A percentile compares a stretch with the other conserved stretches of the same genome.
phyloP scores from a whole-genome alignment of 2,113 vertebrate species.

The Damaliscus lunatus region DNA sequence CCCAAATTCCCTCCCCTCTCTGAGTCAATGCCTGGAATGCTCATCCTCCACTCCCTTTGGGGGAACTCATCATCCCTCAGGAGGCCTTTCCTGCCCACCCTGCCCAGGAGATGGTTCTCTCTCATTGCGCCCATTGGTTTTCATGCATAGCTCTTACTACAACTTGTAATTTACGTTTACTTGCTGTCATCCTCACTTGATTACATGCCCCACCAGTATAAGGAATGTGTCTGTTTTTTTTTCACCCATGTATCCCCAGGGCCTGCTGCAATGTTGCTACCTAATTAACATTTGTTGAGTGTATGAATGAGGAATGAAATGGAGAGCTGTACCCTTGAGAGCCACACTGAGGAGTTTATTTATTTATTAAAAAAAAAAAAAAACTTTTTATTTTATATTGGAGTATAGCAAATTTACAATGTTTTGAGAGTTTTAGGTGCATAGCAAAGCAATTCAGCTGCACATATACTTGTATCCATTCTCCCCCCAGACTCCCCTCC shows the following conservation, averaged over 20 bases:
- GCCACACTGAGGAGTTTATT: not conserved
- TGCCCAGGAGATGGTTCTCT: not conserved
- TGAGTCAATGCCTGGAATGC: not conserved
- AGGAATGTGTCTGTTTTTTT: not conserved
- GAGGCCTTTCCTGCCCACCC: not conserved
- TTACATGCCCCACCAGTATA: not conserved
- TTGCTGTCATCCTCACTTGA: not conserved
- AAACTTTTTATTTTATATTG: not conserved
- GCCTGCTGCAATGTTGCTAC: not conserved
- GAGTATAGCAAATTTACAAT: not conserved
- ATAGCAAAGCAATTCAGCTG: not conserved
- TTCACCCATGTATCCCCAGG: not conserved
- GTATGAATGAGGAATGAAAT: not conserved
- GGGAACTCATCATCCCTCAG: not conserved
- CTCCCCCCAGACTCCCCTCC: not conserved
- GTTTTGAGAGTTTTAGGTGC: not conserved
- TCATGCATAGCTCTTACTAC: not conserved
- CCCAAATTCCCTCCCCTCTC: not conserved
- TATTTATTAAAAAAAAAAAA: not conserved
- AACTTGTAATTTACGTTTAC: not conserved
- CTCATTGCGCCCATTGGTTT: not conserved
- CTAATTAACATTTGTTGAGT: not conserved
- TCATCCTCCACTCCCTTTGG: not conserved
- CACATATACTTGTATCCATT: not conserved
- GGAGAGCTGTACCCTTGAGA: not conserved